Conservation (phyloP, 2,113 vertebrate genomes). For the Murina feae region DNA sequence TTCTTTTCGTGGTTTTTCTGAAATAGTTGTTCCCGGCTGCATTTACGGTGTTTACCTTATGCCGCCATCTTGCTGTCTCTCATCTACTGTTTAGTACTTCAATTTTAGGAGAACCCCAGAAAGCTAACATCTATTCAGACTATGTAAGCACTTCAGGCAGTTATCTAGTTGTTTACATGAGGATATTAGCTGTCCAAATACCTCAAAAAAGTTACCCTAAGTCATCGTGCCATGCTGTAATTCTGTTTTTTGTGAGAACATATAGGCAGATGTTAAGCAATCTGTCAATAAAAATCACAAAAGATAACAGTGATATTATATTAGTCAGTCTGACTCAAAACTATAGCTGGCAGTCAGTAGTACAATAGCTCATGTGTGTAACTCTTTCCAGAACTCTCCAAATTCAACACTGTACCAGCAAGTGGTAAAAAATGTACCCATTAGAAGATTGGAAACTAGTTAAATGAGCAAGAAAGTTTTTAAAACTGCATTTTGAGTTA, state of each 20-base stretch:
- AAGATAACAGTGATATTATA: not conserved
- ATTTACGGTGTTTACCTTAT: too few relatives aligned
- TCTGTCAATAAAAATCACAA: not conserved
- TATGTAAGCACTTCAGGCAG: not conserved
- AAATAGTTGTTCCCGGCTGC: too few relatives aligned
- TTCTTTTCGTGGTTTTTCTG: too few relatives aligned
- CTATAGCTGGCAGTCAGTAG: not conserved
- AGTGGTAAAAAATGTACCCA: not conserved
- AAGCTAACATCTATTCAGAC: not conserved
- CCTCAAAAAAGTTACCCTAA: not conserved
- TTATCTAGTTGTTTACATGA: conserved; percentile 27
- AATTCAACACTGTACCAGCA: not conserved
- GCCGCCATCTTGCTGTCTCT: too few relatives aligned
- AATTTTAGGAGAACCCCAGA: not conserved
- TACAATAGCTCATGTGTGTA: not conserved
- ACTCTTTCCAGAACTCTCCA: not conserved
- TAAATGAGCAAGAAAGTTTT: not conserved
- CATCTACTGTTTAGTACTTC: not conserved
- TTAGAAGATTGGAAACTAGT: not conserved
- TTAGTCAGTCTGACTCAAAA: not conserved
- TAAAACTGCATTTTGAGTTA: not conserved
- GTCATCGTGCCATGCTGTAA: not conserved
- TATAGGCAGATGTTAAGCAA: conserved; percentile 20
- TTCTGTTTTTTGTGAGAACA: not conserved
- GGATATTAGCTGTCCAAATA: not conserved